Evolutionary conservation across 1,140 invertebrate species (phyloP), one percentile per base, ranked within the genome.

Genomic region (Tetramorium simillimum): DNA sequence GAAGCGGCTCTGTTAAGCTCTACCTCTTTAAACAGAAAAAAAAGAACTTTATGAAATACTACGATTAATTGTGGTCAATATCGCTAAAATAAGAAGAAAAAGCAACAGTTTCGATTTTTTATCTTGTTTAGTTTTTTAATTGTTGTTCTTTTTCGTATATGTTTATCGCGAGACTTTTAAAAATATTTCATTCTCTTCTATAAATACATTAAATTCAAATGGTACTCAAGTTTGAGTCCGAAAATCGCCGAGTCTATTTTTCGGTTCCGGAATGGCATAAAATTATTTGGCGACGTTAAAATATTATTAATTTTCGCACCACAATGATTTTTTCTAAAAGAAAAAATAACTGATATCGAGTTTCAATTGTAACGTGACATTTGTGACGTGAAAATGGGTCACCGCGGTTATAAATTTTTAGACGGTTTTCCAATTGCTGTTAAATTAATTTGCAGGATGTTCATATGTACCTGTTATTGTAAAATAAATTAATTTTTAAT

Each of bases 401-500:
- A 43, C 18, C 7, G 16, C 21, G 7, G 16, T 70, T 18, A 3
- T 28, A 49, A 33, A 65, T 9, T 3, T 18, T 65, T 37, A 1
- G 3, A 37, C 18, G 16, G 10, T n/a, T 69, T 69, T 69, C 12
- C 12, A 69, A 69, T 69, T 40, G 21, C 12, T 5, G 9, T n/a
- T 24, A 72, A 33, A 72, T 56, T 49, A 70, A 70, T 56, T 73
- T 73, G 5, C 28, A 28, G 2, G 18, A 37, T 53, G 12, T 73
- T 53, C 0, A 0, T 37, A 56, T n/a, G 24, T 53, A 51, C 1
- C 5, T 49, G 1, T 24, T 72, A 18, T 73, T 21, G 21, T 56
- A 21, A 37, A 53, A 73, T 73, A 73, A 73, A 58, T 40, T 21
- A 43, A 75, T 16, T 24, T 76, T 43, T 3, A 58, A 58, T 40